Conservation (phyloP, 2,888 invertebrate species). For the Philaethria dido region DNA sequence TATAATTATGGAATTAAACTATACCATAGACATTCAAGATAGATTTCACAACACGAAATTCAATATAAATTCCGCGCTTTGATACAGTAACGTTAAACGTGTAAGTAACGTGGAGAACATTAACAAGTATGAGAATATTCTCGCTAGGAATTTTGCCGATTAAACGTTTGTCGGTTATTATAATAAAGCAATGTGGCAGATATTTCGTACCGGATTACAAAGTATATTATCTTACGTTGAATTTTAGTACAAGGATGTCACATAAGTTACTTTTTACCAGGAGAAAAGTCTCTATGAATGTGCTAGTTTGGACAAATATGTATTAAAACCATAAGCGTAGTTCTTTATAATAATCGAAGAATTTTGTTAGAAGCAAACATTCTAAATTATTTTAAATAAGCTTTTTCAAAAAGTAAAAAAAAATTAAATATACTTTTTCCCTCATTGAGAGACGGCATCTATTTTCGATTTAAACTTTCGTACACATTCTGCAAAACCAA, state of each 20-base stretch:
- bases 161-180: slow-evolving; percentile 9
- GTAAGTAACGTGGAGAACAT: slow-evolving; percentile 9
- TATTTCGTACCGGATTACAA: neutral
- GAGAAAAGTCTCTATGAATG: too few species aligned
- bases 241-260: neutral
- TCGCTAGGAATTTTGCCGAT: slow-evolving; percentile 21
- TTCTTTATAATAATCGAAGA: too few species aligned
- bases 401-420: too few species aligned
- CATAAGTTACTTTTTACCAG: too few species aligned
- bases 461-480: too few species aligned
- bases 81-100: slow-evolving; percentile 49
- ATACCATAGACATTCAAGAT: neutral
- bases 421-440: too few species aligned
- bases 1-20: neutral
- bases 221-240: neutral
- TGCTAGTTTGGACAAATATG: too few species aligned
- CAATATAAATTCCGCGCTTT: slow-evolving; percentile 43
- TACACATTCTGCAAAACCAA: too few species aligned
- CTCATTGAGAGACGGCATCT: too few species aligned
- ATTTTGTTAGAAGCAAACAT: too few species aligned
- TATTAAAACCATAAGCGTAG: too few species aligned
- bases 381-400: too few species aligned
- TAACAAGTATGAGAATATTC: slow-evolving; percentile 18
- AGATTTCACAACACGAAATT: neutral
- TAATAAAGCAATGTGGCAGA: slow-evolving; percentile 2